Percentiles rank a stretch among this genome's conserved stretches.
Evolutionary conservation across 2,888 invertebrate genomes (phyloP).

Genomic region (Rhagium mordax): DNA sequence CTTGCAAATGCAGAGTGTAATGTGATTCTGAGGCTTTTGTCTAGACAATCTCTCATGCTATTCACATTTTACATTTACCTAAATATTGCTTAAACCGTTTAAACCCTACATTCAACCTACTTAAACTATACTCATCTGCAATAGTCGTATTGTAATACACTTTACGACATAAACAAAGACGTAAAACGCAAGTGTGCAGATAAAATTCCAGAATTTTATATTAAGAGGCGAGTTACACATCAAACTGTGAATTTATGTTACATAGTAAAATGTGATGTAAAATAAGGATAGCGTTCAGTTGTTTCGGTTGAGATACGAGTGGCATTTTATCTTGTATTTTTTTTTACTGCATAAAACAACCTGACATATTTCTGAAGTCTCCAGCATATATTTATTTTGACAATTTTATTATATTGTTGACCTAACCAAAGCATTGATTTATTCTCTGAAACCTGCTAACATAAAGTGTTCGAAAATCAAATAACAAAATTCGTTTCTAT

Average conservation of each 20-base stretch:
- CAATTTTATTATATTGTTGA: neutral
- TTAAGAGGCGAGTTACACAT: neutral
- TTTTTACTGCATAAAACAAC: neutral
- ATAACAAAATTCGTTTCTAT: neutral
- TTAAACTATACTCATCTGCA: constrained; percentile 19
- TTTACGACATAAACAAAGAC: constrained; percentile 14
- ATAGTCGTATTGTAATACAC: constrained; percentile 8
- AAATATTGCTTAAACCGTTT: constrained; percentile 17
- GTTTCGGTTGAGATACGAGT: neutral
- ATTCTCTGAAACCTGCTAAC: neutral
- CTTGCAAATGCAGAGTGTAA: constrained; percentile 28
- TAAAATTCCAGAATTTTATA: neutral
- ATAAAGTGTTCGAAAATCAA: neutral
- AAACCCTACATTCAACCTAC: constrained; percentile 6
- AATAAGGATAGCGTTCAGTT: neutral
- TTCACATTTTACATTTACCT: constrained; percentile 30
- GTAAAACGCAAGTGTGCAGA: neutral
- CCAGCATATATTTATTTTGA: neutral
- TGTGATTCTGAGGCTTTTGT: constrained; percentile 31
- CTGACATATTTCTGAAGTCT: neutral
- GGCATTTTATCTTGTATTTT: constrained; percentile 7
- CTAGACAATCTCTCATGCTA: constrained; percentile 21
- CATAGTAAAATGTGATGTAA: neutral
- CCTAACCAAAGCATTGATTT: neutral
- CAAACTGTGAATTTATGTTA: constrained; percentile 15